Evolutionary conservation across 2,113 vertebrate genomes (phyloP), one percentile per base, ranked within the genome.

Genomic region (Pelobates fuscus): DNA sequence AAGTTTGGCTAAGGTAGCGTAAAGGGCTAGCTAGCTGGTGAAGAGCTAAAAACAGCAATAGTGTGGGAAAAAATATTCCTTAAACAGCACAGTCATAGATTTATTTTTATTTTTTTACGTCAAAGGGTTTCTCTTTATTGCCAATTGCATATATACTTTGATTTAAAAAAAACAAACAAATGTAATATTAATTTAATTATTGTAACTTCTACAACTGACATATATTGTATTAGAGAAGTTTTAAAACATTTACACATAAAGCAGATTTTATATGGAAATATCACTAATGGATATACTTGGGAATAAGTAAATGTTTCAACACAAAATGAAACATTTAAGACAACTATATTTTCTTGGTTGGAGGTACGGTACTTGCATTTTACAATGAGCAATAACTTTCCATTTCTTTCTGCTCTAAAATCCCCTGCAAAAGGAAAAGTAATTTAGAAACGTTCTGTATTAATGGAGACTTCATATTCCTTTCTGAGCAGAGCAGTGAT

Each of bases 391-490:
- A 46, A 49, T 75, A 67, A 49, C 20, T 60, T 15, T 43, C 23
- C 52, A 41, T 74, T 66, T n/a, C 49, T 30, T 24, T 24, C 54
- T 58, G 55, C 15, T 20, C 12, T 43, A 57, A 58, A 41, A 26
- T 10, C 29, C 11, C 49, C 52, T 23, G 44, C 43, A 71, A 60
- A 61, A 49, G 37, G 43, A 23, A 18, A 55, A 74, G 49, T 66
- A 30, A 58, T 74, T 74, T 66, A 60, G 54, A 37, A 75, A 59
- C 30, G 37, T 30, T 67, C 20, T 54, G 7, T 66, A 58, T 75
- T 75, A 75, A 60, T 60, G 71, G 54, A 75, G 72, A 59, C 64
- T 75, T 75, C 55, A 67, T 67, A 59, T 67, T 46, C 41, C 41
- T 75, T 65, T 43, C 37, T 58, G 63, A 67, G 23, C 52, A 57